Evolutionary conservation across 2,888 invertebrate species (phyloP), one percentile per base, ranked within the genome.

Genomic region (Lycaena phlaeas): DNA sequence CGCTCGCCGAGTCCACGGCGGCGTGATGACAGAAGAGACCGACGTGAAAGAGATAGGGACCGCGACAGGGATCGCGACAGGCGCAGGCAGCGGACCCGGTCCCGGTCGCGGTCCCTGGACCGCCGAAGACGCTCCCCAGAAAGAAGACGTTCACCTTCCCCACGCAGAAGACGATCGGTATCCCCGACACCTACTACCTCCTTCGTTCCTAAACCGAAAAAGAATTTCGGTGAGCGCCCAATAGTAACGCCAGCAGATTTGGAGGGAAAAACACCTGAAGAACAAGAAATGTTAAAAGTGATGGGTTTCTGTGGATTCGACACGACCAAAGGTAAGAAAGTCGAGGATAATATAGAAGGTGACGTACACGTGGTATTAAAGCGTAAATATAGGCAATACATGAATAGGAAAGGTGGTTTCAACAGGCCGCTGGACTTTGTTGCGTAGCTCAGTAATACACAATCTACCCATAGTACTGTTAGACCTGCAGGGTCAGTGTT

Each of bases 361-460:
- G 94, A 92, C 17, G 97, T 97, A 49, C 97, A 98, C 70, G 95
- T 98, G 43, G 96, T 97, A 48, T 88, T 97, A 45, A 97, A 98
- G 82, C 87, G 98, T 57, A 96, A 97, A 81, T 98, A 97, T 73
- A 90, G 98, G 57, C 98, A 99, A 81, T 99, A 99, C 69, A 99
- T 99, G 99, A 99, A 99, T 78, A 89, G 99, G 48, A 96, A 97
- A 77, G 99, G 99, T 49, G 99, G 98, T 41, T 99, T 99, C 79
- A 99, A 99, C 78, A 88, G 98, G 65, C 98, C 98, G 27, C 82
- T 99, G 50, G 98, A 99, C 78, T 97, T 97, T 84, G 96, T 98
- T 51, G 96, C 96, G 51, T 96, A 86, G 61, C 40, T 41, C 41
- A 42, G 56, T 54, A 50, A 52, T 42, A 43, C 55, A 52, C 52